Base-by-base conservation (phyloP, 2,888 invertebrate species). In the Neria commutata region DNA sequence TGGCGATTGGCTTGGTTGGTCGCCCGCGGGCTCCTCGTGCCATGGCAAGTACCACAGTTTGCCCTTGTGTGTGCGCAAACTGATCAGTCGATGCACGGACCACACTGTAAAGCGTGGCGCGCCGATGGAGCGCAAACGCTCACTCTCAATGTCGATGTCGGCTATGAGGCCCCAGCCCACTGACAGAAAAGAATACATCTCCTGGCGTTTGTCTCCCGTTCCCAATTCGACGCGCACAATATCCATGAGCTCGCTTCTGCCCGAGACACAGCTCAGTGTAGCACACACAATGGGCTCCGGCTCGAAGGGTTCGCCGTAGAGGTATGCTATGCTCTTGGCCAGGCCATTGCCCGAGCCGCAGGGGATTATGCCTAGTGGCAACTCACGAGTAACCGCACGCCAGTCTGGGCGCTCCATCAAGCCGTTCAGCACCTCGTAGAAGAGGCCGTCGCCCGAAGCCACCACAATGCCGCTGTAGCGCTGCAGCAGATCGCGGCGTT, bases 141-240 rank as follows among this genome's bases (percentile, higher is more conserved):
- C 98, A 81, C 98, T 98, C 83, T 99, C 98, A 66, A 97, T 97
- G 82, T 99, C 97, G 70, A 98, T 94, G 81, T 99, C 98, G 0
- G 98, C 92, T 62, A 99, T 85, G 8, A 99, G 83, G 10, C 98
- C 99, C 97, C 98, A 98, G 49, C 96, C 95, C 55, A 98, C 87
- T 2, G 97, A 96, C 53, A 99, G 84, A 80, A 98, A 98, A 23
- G 97, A 96, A 81, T 90, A 96, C 81, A 95, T 85, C 67, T 89
- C 89, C 16, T 33, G 64, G 40, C 67, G 63, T 24, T 86, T 60
- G 2, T 68, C 66, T 8, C 56, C 58, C 4, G 68, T 54, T 68
- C 86, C 87, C 78, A 88, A 85, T 54, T 97, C 93, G 26, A 97
- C 89, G 62, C 94, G 85, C 45, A 97, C 93, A 56, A 98, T 85